These are phyloP conservation scores for Telenomus remus DNA, from an alignment of 1,140 invertebrate genomes.

Conservation along the genomic window DNA sequence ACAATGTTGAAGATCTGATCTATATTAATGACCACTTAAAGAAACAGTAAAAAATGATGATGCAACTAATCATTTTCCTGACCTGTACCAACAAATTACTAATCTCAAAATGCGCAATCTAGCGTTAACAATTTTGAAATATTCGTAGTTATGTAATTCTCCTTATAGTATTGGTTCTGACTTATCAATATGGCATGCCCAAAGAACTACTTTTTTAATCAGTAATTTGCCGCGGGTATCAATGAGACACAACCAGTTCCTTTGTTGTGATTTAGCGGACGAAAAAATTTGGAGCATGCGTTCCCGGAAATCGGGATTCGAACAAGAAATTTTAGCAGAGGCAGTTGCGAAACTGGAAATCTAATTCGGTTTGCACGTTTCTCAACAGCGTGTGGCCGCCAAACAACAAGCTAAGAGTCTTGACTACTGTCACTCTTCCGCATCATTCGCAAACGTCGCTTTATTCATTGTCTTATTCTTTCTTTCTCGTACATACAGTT, in stretches of 20 bases:
- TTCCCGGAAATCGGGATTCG: slow-evolving; percentile 9
- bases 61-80: no score
- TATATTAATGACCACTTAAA: no score
- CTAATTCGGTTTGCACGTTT: slow-evolving; percentile 36
- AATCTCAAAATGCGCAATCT: no score
- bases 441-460: slow-evolving; percentile 19
- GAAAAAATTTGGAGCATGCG: not conserved
- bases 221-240: not conserved
- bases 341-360: slow-evolving; percentile 32
- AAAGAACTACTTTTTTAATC: no score
- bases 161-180: no score
- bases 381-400: slow-evolving; percentile 13
- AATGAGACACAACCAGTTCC: not conserved
- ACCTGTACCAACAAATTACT: no score
- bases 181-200: no score
- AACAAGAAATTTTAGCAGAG: not conserved
- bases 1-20: no score
- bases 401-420: slow-evolving; percentile 21
- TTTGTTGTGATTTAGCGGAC: not conserved
- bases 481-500: slow-evolving; percentile 24
- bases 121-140: no score
- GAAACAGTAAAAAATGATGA: no score
- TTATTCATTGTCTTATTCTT: slow-evolving; percentile 24
- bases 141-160: no score
- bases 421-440: slow-evolving; percentile 35